Percentiles rank a stretch among this genome's conserved stretches.
Evolutionary conservation across 1,140 invertebrate species (phyloP).

Genomic region (Cyclina sinensis): DNA sequence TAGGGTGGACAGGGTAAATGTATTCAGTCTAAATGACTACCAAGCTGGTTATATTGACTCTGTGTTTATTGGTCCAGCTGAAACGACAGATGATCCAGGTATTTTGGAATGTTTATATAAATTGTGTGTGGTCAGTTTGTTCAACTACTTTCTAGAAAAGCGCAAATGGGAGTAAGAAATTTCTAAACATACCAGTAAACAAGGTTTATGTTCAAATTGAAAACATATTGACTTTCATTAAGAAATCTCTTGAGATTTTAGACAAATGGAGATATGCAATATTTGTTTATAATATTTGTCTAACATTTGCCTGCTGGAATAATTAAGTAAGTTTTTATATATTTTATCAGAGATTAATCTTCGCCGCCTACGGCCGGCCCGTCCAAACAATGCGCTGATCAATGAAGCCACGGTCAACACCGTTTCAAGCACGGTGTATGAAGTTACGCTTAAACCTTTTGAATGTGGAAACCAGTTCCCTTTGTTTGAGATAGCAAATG

Average conservation of each 20-base stretch:
- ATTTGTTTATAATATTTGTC: no score
- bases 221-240: no score
- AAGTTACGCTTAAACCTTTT: constrained; percentile 68
- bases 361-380: constrained; percentile 54
- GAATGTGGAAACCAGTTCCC: constrained; percentile 75
- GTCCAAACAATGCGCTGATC: constrained; percentile 70
- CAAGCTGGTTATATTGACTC: constrained; percentile 65
- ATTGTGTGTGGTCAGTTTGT: no score
- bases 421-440: constrained; percentile 59
- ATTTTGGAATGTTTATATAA: no score
- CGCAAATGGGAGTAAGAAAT: no score
- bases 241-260: no score
- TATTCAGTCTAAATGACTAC: neutral
- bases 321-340: no score
- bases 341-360: constrained; percentile 29
- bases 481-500: constrained; percentile 67
- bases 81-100: constrained; percentile 58
- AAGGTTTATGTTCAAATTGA: no score
- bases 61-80: constrained; percentile 52
- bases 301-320: no score
- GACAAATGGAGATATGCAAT: no score
- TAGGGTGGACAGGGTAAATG: constrained; percentile 21
- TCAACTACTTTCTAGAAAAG: no score
- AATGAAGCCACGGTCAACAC: constrained; percentile 69
- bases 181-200: no score